Evolutionary conservation across 1,140 invertebrate genomes (phyloP).

Genomic region (Zelostemma sp.): DNA sequence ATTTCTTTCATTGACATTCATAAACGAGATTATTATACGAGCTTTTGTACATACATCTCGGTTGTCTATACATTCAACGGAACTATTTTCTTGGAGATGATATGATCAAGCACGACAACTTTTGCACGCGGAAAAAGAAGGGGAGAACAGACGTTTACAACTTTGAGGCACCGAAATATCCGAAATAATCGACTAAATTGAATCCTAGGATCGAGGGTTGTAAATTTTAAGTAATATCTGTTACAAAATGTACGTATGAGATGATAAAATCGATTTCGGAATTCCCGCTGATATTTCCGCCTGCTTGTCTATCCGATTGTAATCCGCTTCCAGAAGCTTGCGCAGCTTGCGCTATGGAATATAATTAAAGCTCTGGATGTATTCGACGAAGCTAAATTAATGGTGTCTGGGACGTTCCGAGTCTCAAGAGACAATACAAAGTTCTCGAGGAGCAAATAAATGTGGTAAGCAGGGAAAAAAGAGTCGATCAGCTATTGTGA

Average conservation of each 20-base stretch:
- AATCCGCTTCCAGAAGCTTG: slow-evolving; percentile 7
- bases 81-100: background rate
- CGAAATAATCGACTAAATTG: background rate
- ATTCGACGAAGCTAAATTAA: slow-evolving; percentile 57
- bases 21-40: slow-evolving; percentile 10
- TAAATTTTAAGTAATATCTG: background rate
- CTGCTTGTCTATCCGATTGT: background rate
- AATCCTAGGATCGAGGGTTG: background rate
- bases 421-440: slow-evolving; percentile 53
- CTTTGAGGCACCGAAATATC: background rate
- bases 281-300: background rate
- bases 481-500: slow-evolving; percentile 51
- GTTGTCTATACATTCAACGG: background rate
- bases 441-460: slow-evolving; percentile 31
- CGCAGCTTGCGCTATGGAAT: slow-evolving; percentile 16
- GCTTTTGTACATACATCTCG: background rate
- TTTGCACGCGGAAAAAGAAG: background rate
- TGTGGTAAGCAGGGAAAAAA: slow-evolving; percentile 18
- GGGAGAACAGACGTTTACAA: background rate
- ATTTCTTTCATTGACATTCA: slow-evolving; percentile 10
- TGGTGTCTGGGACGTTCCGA: slow-evolving; percentile 46
- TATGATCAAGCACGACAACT: slow-evolving; percentile 4
- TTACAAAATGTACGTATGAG: background rate
- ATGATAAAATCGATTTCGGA: background rate
- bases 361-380: slow-evolving; percentile 48